Evolutionary conservation across 2,797 vertebrate genomes (phyloP), one percentile per base, ranked within the genome.

Genomic region (Lagodon rhomboides): DNA sequence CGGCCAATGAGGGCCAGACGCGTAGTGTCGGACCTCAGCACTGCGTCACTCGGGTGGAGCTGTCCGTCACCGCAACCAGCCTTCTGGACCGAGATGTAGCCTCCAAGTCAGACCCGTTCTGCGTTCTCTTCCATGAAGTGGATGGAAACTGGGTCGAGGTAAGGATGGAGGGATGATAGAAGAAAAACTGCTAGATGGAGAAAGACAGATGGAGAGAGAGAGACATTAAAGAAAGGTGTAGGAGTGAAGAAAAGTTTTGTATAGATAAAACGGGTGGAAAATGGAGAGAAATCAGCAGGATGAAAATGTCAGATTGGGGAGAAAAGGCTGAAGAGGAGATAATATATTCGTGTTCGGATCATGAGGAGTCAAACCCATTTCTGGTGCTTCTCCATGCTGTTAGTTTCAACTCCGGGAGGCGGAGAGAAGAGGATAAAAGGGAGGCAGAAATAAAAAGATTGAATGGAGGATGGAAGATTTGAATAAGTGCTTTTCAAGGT

Each of bases 51-150:
- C 96, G 95, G 73, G 98, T 99, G 0, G 98, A 99, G 91, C 56
- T 99, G 58, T 99, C 98, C 0, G 93, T 99, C 77, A 97, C 95
- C 0, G 97, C 97, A 41, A 90, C 96, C 58, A 98, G 91, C 91
- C 96, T 99, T 50, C 96, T 99, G 86, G 98, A 99, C 91, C 94
- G 98, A 27, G 98, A 99, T 7, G 97, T 99, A 70, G 97, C 98
- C 62, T 99, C 98, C 84, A 99, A 99, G 93, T 99, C 98, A 0
- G 98, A 99, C 91, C 98, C 98, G 0, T 99, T 99, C 95, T 99
- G 98, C 0, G 98, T 99, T 71, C 97, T 99, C 74, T 98, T 99
- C 89, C 93, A 96, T 62, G 98, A 99, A 84, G 95, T 96, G 77
- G 94, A 97, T 0, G 96, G 96, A 77, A 97, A 97, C 90, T 99